phyloP scores from a whole-genome alignment of 2,113 vertebrate genomes.

The Falcunculus frontatus region DNA sequence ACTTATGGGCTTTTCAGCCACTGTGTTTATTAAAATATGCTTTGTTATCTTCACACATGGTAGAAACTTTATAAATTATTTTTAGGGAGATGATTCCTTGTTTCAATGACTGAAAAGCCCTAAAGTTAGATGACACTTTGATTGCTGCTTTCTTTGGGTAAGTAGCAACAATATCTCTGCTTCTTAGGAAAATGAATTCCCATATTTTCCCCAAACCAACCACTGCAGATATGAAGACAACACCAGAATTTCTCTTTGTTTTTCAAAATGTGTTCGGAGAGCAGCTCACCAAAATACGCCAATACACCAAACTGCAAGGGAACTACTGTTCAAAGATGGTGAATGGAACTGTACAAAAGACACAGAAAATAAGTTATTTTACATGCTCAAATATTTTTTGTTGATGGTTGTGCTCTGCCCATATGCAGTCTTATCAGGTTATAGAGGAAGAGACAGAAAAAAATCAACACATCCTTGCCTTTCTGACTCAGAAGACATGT shows the following conservation, averaged over 20 bases:
- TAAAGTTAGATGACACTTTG: conserved; percentile 1
- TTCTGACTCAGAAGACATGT: background rate
- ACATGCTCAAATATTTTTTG: background rate
- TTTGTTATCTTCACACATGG: conserved; percentile 37
- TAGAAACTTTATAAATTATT: conserved; percentile 26
- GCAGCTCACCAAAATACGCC: rapidly evolving
- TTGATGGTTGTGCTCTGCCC: background rate
- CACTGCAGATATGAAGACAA: background rate
- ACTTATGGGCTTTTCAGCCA: background rate
- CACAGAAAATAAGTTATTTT: background rate
- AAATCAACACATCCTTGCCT: background rate
- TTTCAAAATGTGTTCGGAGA: background rate
- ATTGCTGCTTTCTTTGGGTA: background rate
- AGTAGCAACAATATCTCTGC: background rate
- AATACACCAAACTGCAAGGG: background rate
- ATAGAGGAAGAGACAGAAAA: background rate
- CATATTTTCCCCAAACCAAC: background rate
- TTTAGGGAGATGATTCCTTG: background rate
- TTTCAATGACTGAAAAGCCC: conserved; percentile 1
- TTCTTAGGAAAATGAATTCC: background rate
- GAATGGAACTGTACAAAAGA: background rate
- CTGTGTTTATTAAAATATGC: conserved; percentile 37
- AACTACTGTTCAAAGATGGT: background rate
- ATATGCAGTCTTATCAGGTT: background rate
- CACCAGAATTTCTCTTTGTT: background rate